Conservation (phyloP, 2,797 vertebrate species). For the Poecilia picta region DNA sequence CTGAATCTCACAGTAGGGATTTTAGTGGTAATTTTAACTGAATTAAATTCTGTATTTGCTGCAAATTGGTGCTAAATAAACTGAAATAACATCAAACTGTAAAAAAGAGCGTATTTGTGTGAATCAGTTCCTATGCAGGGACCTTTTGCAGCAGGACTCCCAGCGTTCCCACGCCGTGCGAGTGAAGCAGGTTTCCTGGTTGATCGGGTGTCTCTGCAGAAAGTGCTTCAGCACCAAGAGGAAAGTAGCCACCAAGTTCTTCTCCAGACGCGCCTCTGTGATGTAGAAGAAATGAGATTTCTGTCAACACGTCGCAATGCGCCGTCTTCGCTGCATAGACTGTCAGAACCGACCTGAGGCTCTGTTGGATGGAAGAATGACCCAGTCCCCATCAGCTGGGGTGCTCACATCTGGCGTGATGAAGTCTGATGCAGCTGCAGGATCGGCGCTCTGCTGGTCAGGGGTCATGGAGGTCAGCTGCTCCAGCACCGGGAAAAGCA, state of each 20-base stretch:
- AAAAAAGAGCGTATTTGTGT: too few relatives aligned
- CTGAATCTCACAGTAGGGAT: too few relatives aligned
- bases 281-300: constrained; percentile 2
- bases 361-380: constrained; percentile 89
- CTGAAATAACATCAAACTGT: background rate
- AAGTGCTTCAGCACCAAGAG: constrained; percentile 95
- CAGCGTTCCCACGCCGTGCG: constrained; percentile 86
- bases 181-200: constrained; percentile 94
- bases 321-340: background rate
- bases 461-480: constrained; percentile 86
- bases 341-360: constrained; percentile 86
- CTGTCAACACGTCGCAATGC: too few relatives aligned
- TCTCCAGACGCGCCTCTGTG: constrained; percentile 94
- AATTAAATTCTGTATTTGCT: too few relatives aligned
- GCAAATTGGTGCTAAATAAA: background rate
- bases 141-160: constrained; percentile 95
- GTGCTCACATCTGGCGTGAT: constrained; percentile 84
- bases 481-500: constrained; percentile 92
- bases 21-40: too few relatives aligned
- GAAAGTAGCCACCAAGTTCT: constrained; percentile 93
- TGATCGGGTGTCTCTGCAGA: constrained; percentile 92
- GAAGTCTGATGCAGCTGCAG: constrained; percentile 68
- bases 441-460: constrained; percentile 72
- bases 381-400: constrained; percentile 90
- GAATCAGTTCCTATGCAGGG: background rate